phyloP scores from a whole-genome alignment of 2,797 vertebrate species.

The Apogon hyalosoma region DNA sequence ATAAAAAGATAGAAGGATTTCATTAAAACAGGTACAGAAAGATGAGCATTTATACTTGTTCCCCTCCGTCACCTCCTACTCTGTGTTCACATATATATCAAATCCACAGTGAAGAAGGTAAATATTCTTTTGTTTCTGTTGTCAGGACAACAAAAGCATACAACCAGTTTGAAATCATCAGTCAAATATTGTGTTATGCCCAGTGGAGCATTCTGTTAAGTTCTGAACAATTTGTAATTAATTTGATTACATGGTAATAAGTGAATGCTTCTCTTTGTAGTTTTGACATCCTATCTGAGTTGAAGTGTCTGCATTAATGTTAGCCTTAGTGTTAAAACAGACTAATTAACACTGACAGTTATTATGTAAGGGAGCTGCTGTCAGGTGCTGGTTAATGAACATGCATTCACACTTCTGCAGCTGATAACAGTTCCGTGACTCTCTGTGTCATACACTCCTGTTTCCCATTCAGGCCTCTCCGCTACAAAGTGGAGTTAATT shows the following conservation, averaged over 20 bases:
- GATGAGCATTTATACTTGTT: too few species aligned
- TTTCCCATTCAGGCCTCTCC: constrained; percentile 1
- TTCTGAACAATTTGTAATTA: background rate
- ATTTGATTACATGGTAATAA: background rate
- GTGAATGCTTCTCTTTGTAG: background rate
- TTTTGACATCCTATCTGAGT: background rate
- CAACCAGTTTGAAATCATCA: too few species aligned
- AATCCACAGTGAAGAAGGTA: too few species aligned
- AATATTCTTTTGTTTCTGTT: too few species aligned
- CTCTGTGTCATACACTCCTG: constrained; percentile 7
- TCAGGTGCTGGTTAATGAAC: constrained; percentile 1
- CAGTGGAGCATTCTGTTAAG: background rate
- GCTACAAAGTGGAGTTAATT: constrained; percentile 9
- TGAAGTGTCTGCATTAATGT: background rate
- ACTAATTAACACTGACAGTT: constrained; percentile 8
- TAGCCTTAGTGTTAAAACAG: background rate
- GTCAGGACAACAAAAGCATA: too few species aligned
- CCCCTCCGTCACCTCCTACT: too few species aligned
- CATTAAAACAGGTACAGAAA: too few species aligned
- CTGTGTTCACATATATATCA: too few species aligned
- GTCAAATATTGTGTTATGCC: too few species aligned
- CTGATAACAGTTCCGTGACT: constrained; percentile 5
- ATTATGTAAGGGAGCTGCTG: constrained; percentile 1
- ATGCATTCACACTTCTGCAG: background rate
- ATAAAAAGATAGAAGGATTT: too few species aligned